Base-by-base conservation (phyloP, 1,140 invertebrate genomes). In the Sesamia nonagrioides region DNA sequence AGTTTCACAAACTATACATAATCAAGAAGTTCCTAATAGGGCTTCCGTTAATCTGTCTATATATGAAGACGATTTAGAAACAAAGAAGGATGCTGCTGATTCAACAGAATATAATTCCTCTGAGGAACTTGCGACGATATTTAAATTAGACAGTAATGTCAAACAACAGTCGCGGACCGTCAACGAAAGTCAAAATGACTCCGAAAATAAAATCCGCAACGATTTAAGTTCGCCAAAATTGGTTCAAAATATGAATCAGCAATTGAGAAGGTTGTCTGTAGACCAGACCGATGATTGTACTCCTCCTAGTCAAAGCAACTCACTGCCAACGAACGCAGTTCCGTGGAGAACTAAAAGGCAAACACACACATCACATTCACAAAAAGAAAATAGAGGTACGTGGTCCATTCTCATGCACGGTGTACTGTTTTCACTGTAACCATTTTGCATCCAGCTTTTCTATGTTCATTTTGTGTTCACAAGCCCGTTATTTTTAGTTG, bases 81-180 rank as follows among this genome's bases (percentile, higher is more conserved):
- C 88, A 61, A 93, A 91, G 85, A 91, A 86, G 82, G 84, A 95
- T 88, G 79, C 89, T 58, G 88, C 94, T 71, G 94, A 94, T 84
- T 95, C 94, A 18, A 95, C 95, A 63, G 95, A 96, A 88, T 96
- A 96, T 86, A 96, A 96, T 84, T 96, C 96, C 6, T 96, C 96
- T 80, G 96, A 96, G 86, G 96, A 96, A 84, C 89, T 96, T 74
- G 95, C 96, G 6, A 96, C 96, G 77, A 96, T 96, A 75, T 96
- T 96, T 88, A 95, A 95, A 78, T 80, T 95, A 72, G 90, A 92
- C 35, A 86, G 87, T 79, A 84, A 84, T 74, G 73, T 72, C 21
- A 90, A 89, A 83, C 27, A 27, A 27, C 27, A 27, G 27, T 73
- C 82, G 42, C 78, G 45, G 21, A 76, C 82, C 61, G 50, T 72